A percentile compares a stretch with the other conserved stretches of the same genome.
Conservation (phyloP, 23 tunicate genomes). For the Diplosoma virens region DNA sequence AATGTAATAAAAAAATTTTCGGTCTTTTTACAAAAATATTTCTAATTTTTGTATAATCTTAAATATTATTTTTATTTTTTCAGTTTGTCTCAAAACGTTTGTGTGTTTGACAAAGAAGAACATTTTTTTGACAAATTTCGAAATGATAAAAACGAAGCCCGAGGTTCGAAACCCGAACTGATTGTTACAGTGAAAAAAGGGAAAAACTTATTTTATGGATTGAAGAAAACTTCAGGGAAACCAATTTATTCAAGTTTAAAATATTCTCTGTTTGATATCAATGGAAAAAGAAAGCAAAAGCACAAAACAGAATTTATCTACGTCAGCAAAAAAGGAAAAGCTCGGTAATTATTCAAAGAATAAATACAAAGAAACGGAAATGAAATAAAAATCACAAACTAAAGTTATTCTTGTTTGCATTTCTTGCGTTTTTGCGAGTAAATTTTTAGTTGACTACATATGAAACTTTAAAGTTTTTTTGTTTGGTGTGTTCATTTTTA, state of each 20-base stretch:
- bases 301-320: background rate
- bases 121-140: background rate
- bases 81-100: background rate
- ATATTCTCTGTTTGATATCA: background rate
- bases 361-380: too few relatives aligned
- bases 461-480: too few relatives aligned
- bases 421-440: too few relatives aligned
- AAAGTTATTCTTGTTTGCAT: too few relatives aligned
- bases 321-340: conserved; percentile 10
- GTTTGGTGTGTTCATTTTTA: too few relatives aligned
- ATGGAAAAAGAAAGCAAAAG: conserved; percentile 22
- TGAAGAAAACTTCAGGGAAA: background rate
- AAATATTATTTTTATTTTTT: background rate
- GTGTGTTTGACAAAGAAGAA: background rate
- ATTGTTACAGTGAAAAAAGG: background rate
- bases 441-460: too few relatives aligned
- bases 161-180: conserved; percentile 2
- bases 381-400: too few relatives aligned
- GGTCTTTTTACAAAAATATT: too few relatives aligned
- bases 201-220: background rate
- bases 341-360: too few relatives aligned
- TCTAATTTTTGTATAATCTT: too few relatives aligned
- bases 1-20: too few relatives aligned
- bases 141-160: conserved; percentile 8
- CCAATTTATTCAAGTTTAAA: background rate